Conservation (phyloP, 1,140 invertebrate species). For the Leptopilina clavipes region DNA sequence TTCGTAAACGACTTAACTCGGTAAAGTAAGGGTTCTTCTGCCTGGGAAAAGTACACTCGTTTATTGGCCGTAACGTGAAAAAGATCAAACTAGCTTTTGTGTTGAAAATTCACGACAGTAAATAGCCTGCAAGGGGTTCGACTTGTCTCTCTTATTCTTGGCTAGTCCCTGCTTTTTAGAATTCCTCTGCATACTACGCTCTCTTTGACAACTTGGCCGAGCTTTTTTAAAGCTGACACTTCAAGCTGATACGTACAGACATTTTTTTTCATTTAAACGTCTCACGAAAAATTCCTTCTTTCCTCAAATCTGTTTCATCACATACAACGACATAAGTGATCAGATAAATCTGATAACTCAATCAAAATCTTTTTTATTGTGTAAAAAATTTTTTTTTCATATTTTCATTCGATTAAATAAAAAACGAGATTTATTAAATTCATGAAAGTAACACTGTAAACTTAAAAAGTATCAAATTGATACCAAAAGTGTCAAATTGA, state of each 20-base stretch:
- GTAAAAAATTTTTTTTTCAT: too few relatives aligned
- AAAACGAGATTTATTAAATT: too few relatives aligned
- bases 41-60: conserved; percentile 38
- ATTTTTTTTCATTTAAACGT: not conserved
- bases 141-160: conserved; percentile 38
- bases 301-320: not conserved
- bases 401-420: too few relatives aligned
- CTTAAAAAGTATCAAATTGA: too few relatives aligned
- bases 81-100: conserved; percentile 41
- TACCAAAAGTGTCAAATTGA: too few relatives aligned
- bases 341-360: not conserved
- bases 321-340: too few relatives aligned
- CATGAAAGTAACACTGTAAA: too few relatives aligned
- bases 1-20: conserved; percentile 37
- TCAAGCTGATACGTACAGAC: conserved; percentile 7
- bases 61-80: conserved; percentile 29
- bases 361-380: too few relatives aligned
- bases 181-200: conserved; percentile 36
- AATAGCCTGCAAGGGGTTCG: conserved; percentile 39
- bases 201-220: conserved; percentile 7
- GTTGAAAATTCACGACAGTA: conserved; percentile 38
- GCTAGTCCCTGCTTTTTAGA: not conserved
- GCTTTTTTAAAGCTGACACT: conserved; percentile 46
- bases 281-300: not conserved
- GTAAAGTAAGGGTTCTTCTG: conserved; percentile 36